A percentile compares a stretch with the other conserved stretches of the same genome.
phyloP scores from a whole-genome alignment of 2,888 invertebrate genomes.

The Nomada flava region DNA sequence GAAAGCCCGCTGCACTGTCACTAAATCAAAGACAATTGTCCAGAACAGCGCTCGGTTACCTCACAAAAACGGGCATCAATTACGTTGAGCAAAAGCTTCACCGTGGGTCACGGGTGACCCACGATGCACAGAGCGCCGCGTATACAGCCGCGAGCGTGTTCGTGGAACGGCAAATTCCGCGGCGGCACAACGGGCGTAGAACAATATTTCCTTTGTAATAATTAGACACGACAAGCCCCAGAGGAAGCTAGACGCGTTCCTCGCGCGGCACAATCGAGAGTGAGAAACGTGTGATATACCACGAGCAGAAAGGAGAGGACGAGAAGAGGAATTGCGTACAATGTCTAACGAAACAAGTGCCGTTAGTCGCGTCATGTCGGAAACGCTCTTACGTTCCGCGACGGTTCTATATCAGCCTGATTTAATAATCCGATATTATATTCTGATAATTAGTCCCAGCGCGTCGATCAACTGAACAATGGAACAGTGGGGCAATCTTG shows the following conservation, averaged over 20 bases:
- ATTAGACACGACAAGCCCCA: slow-evolving; percentile 46
- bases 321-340: slow-evolving; percentile 55
- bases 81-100: not conserved
- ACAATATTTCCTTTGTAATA: slow-evolving; percentile 51
- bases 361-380: slow-evolving; percentile 44
- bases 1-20: no score
- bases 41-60: no score
- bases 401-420: slow-evolving; percentile 30
- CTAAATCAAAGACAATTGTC: not conserved
- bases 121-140: not conserved
- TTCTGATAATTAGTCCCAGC: slow-evolving; percentile 28
- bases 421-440: slow-evolving; percentile 49
- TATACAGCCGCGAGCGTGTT: not conserved
- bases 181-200: slow-evolving; percentile 9
- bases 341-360: slow-evolving; percentile 42
- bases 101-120: slow-evolving; percentile 16
- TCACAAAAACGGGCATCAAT: not conserved
- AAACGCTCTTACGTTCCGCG: slow-evolving; percentile 29
- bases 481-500: not conserved
- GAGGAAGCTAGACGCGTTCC: slow-evolving; percentile 25
- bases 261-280: slow-evolving; percentile 31
- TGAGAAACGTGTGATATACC: slow-evolving; percentile 54
- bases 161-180: slow-evolving; percentile 16
- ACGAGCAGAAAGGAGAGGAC: slow-evolving; percentile 46
- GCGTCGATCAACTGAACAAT: not conserved